These are phyloP conservation scores for Procapra przewalskii DNA, from an alignment of 2,113 vertebrate species.

Conservation along the genomic window DNA sequence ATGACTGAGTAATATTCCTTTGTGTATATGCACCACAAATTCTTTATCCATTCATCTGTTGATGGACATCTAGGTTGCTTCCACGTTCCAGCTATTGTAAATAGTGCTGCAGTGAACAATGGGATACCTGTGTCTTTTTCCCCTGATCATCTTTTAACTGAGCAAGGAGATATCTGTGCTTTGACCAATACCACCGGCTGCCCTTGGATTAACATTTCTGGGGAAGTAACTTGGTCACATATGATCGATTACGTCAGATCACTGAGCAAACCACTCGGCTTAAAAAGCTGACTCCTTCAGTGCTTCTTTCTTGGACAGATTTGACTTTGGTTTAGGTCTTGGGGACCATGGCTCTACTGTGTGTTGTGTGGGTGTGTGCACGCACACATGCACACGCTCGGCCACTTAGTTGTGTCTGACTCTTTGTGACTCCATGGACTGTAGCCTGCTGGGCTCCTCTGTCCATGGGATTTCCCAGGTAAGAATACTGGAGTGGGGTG, in stretches of 20 bases:
- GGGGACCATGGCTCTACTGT: neutral
- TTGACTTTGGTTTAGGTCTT: neutral
- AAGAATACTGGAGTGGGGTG: neutral
- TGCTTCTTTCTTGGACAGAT: neutral
- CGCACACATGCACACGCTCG: rapidly evolving
- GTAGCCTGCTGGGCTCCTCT: neutral
- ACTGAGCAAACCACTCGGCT: neutral
- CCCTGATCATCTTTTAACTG: neutral
- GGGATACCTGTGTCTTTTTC: neutral
- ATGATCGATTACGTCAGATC: neutral
- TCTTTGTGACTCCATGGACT: neutral
- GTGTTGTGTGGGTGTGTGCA: neutral
- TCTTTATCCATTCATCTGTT: neutral
- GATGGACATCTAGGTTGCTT: neutral
- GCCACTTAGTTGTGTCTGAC: neutral
- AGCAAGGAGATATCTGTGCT: neutral
- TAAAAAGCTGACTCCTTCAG: neutral
- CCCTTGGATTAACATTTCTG: neutral
- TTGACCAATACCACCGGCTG: neutral
- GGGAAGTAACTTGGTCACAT: neutral
- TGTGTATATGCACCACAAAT: neutral
- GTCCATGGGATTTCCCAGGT: neutral
- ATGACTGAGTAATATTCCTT: neutral
- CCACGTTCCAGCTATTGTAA: neutral
- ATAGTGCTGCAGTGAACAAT: neutral